phyloP scores from a whole-genome alignment of 2,797 vertebrate genomes.

The Knipowitschia caucasica region DNA sequence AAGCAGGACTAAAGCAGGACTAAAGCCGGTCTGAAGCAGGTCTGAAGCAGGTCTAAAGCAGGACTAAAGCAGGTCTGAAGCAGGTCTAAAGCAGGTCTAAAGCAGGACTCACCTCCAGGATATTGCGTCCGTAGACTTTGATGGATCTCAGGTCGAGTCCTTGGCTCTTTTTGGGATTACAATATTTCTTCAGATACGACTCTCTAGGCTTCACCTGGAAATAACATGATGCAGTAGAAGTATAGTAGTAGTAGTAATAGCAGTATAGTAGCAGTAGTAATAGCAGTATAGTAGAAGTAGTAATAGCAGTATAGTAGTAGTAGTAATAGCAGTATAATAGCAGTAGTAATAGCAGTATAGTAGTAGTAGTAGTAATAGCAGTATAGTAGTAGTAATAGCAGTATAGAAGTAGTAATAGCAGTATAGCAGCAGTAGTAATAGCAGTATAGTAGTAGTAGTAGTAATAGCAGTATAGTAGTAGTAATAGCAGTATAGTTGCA shows the following conservation, averaged over 20 bases:
- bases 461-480: neutral
- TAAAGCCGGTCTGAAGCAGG: neutral
- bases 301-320: too few relatives aligned
- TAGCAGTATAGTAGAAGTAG: neutral
- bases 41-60: neutral
- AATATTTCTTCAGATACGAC: slow-evolving; percentile 91
- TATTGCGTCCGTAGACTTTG: slow-evolving; percentile 88
- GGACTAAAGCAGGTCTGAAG: neutral
- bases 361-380: neutral
- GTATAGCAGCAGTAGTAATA: neutral
- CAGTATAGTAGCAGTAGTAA: neutral
- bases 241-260: neutral
- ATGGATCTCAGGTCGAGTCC: slow-evolving; percentile 90
- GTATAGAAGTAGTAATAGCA: too few relatives aligned
- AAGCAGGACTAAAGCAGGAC: neutral
- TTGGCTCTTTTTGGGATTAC: slow-evolving; percentile 91
- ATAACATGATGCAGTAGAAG: neutral
- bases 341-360: neutral
- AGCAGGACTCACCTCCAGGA: slow-evolving; percentile 83
- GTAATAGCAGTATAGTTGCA: too few relatives aligned
- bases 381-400: too few relatives aligned
- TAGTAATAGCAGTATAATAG: too few relatives aligned
- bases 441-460: neutral
- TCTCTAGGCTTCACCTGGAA: slow-evolving; percentile 91
- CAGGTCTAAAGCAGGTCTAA: neutral